Base-by-base conservation (phyloP, 1,140 invertebrate genomes). In the Cydia pomonella region DNA sequence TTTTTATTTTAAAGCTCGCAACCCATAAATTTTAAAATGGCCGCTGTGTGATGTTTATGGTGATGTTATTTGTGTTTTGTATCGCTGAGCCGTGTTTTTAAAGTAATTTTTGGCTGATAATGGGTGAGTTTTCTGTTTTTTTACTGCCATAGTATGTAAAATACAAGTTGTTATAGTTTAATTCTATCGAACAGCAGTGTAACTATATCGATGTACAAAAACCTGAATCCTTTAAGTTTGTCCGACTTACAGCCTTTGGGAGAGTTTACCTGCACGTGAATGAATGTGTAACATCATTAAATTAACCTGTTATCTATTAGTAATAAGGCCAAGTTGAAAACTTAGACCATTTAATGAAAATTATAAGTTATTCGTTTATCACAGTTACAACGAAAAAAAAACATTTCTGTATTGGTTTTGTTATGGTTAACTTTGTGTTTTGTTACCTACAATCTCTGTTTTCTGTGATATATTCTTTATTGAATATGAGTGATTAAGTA, bases 11-110 rank as follows among this genome's bases (percentile, higher is more conserved):
- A n/a, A 25, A 18, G 73, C 62, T 83, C 75, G 85, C 79, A 84
- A 82, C 77, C 75, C 76, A 77, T 82, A 74, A 62, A 79, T 81
- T 81, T 78, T 87, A 90, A 90, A 80, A 91, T 91, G 89, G 88
- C 88, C 74, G 82, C 82, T 86, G 81, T 89, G 80, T 86, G 80
- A 87, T 91, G 88, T 86, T 89, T 90, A 84, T 85, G 74, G 84
- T 90, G 85, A 76, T 83, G 79, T 78, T 83, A 76, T 82, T 87
- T 87, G 87, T 88, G 86, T 83, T 77, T 81, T 75, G 84, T 84
- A 80, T 79, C 79, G 66, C 76, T 73, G 78, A 80, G 73, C 64
- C 80, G 81, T 83, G 83, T 77, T 82, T 82, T 83, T 83, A 82
- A 73, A 80, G 76, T 76, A 75, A 79, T 75, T 72, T 83, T 81